These are phyloP conservation scores for Eupithecia subumbrata DNA, from an alignment of 2,888 invertebrate genomes.

Conservation along the genomic window DNA sequence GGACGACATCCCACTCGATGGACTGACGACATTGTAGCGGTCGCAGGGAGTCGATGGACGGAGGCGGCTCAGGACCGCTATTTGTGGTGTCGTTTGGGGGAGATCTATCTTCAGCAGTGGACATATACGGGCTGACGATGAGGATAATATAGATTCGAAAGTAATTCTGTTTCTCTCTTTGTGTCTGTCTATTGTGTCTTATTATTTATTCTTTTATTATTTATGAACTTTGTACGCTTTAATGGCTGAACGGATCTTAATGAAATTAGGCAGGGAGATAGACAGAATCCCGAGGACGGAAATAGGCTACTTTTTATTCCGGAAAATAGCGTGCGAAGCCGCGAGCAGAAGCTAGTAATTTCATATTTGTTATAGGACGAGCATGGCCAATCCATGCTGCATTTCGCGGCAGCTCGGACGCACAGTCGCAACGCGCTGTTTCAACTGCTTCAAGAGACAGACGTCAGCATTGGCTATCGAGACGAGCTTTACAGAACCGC, in stretches of 20 bases:
- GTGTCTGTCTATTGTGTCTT: too few relatives aligned
- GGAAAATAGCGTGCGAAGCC: not conserved
- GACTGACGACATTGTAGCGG: too few relatives aligned
- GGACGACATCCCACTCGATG: too few relatives aligned
- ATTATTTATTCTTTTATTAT: too few relatives aligned
- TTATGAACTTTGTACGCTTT: too few relatives aligned
- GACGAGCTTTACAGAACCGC: slow-evolving; percentile 95
- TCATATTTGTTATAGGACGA: slow-evolving; percentile 86
- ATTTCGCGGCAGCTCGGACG: slow-evolving; percentile 93
- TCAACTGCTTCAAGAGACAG: slow-evolving; percentile 91
- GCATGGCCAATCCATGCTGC: slow-evolving; percentile 94
- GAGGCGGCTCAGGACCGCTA: too few relatives aligned
- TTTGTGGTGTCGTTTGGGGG: too few relatives aligned
- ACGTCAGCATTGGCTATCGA: slow-evolving; percentile 91
- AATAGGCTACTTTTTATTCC: not conserved
- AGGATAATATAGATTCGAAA: too few relatives aligned
- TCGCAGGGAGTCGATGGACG: too few relatives aligned
- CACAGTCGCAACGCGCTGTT: slow-evolving; percentile 92
- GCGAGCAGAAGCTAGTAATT: not conserved
- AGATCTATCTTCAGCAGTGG: too few relatives aligned
- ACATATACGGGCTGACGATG: too few relatives aligned
- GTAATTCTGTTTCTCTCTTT: too few relatives aligned
- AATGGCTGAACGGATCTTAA: not conserved
- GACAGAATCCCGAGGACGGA: not conserved
- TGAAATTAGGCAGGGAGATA: not conserved